phyloP scores from a whole-genome alignment of 2,888 invertebrate genomes.

The Eulithis testata region DNA sequence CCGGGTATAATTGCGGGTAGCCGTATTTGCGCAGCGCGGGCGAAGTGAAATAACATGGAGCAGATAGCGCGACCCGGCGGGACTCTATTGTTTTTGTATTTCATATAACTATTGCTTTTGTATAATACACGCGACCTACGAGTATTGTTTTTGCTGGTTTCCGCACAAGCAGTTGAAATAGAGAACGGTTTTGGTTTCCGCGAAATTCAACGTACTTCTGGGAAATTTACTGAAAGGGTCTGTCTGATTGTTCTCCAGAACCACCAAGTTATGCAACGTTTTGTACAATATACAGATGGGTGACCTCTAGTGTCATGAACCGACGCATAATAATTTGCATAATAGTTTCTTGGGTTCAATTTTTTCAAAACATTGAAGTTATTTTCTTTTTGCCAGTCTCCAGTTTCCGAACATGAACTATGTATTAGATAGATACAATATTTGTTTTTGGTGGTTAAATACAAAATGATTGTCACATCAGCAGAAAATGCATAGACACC shows the following conservation, averaged over 20 bases:
- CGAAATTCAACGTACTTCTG: background rate
- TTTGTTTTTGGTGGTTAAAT: background rate
- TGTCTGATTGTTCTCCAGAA: no score
- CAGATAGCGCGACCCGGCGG: conserved; percentile 62
- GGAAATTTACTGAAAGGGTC: no score
- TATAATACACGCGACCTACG: conserved; percentile 27
- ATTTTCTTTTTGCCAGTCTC: no score
- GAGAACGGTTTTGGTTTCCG: conserved; percentile 4
- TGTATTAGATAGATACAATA: no score
- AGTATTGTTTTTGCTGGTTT: conserved; percentile 49
- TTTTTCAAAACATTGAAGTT: no score
- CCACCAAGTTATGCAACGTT: background rate
- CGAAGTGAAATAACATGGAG: conserved; percentile 73
- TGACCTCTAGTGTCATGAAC: no score
- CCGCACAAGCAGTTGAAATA: conserved; percentile 10
- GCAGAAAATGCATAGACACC: conserved; percentile 27
- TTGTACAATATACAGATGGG: background rate
- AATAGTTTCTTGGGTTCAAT: no score
- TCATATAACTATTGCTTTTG: conserved; percentile 46
- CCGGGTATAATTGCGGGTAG: conserved; percentile 57
- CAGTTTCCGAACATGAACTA: no score
- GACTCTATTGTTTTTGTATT: conserved; percentile 44
- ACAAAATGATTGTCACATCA: conserved; percentile 12
- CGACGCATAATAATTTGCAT: no score
- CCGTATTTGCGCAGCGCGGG: conserved; percentile 67